Conservation (phyloP, 2,113 vertebrate species). For the Garra rufa region DNA sequence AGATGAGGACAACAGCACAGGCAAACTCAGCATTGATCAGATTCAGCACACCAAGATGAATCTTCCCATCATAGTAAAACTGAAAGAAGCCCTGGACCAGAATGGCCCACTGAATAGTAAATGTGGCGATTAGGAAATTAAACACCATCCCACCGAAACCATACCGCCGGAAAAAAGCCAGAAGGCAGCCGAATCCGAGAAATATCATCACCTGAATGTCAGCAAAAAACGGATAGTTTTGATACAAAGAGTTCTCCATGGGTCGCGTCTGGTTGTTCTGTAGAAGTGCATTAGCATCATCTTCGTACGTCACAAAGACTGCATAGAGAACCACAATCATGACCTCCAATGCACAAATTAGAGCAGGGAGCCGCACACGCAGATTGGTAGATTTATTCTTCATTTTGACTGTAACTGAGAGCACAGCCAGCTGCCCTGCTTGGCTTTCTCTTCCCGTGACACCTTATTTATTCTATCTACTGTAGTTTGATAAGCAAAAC, state of each 20-base stretch:
- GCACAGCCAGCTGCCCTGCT: conserved; percentile 29
- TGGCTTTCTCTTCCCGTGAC: not conserved
- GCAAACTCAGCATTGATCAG: conserved; percentile 82
- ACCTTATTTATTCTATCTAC: conserved; percentile 48
- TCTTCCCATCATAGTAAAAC: conserved; percentile 72
- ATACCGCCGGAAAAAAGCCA: conserved; percentile 80
- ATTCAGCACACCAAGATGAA: conserved; percentile 79
- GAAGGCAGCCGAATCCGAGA: conserved; percentile 83
- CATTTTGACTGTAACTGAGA: conserved; percentile 62
- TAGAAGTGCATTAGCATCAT: conserved; percentile 61
- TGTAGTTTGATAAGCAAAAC: conserved; percentile 50
- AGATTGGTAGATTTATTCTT: conserved; percentile 58
- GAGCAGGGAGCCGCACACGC: conserved; percentile 69
- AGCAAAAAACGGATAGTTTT: conserved; percentile 80
- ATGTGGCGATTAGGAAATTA: conserved; percentile 83
- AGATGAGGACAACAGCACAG: conserved; percentile 83
- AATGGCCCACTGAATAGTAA: conserved; percentile 84
- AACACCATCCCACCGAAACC: conserved; percentile 80
- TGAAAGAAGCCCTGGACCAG: conserved; percentile 82
- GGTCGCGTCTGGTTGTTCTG: conserved; percentile 65
- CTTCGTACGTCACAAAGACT: conserved; percentile 78
- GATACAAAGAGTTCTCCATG: conserved; percentile 71
- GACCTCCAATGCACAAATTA: conserved; percentile 74
- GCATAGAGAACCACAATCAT: conserved; percentile 75
- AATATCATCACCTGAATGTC: conserved; percentile 87